Evolutionary conservation across 2,888 invertebrate genomes (phyloP).

Genomic region (Chymomyza caudatula): DNA sequence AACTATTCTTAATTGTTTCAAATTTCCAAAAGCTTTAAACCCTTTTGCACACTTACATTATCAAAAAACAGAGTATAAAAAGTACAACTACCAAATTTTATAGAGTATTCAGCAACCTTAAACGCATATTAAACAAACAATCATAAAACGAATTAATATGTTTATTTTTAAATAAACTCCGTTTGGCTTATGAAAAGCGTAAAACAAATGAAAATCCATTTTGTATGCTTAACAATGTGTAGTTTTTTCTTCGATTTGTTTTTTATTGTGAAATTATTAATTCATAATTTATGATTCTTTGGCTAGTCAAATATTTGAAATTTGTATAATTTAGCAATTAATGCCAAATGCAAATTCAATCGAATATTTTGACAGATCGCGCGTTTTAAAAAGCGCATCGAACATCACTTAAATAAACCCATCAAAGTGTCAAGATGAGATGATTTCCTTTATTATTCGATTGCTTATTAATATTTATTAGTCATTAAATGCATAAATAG

Average conservation of each 20-base stretch:
- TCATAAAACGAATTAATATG: slow-evolving; percentile 36
- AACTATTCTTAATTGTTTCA: too few relatives aligned
- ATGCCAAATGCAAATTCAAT: slow-evolving; percentile 23
- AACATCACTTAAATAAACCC: neutral
- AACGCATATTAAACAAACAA: slow-evolving; percentile 48
- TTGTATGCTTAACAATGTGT: neutral
- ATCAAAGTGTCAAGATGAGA: slow-evolving; percentile 23
- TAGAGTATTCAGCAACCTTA: slow-evolving; percentile 7
- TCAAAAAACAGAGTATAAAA: too few relatives aligned
- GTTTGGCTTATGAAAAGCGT: neutral
- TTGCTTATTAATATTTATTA: slow-evolving; percentile 34
- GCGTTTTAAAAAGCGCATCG: slow-evolving; percentile 7
- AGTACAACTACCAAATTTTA: neutral
- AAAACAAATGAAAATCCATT: neutral
- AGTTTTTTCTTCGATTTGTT: neutral
- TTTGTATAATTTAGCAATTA: slow-evolving; percentile 41
- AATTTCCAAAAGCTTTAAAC: too few relatives aligned
- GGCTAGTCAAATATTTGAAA: neutral
- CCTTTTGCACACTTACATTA: too few relatives aligned
- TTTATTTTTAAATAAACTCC: slow-evolving; percentile 46
- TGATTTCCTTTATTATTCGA: slow-evolving; percentile 53
- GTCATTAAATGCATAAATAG: slow-evolving; percentile 29
- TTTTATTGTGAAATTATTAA: neutral
- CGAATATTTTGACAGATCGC: slow-evolving; percentile 32
- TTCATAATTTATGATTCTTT: neutral